Evolutionary conservation across 2,888 invertebrate genomes (phyloP), one percentile per base, ranked within the genome.

Genomic region (Cephonodes hylas): DNA sequence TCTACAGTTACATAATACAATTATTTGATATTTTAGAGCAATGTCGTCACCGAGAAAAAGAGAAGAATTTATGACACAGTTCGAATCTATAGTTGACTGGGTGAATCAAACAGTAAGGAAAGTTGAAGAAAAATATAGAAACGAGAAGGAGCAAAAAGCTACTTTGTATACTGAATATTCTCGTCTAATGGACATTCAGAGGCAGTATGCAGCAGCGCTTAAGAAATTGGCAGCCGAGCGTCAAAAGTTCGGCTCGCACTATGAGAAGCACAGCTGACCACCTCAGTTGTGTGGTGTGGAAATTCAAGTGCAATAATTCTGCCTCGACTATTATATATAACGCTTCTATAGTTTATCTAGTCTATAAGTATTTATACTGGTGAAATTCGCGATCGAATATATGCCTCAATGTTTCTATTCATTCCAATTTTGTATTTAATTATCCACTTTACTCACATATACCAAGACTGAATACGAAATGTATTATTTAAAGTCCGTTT

Each of bases 1-100:
- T 13, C 25, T 59, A 42, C 58, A 34, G n/a, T 15, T 59, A 44
- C 46, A 3, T 15, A 38, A 13, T 22, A n/a, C n/a, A 27, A 27
- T 23, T 23, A 59, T n/a, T 25, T 23, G 10, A 42, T 48, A n/a
- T 66, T 77, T 80, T 79, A 96, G 97, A 81, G 98, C 98, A 1
- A 97, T 98, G 96, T 94, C 95, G 48, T 96, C 96, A 8, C 89
- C 94, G 4, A 94, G 95, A 68, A 95, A 96, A 25, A 96, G 96
- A 73, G 97, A 97, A 76, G 97, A 98, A 80, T 99, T 99, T 83
- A 94, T 98, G 78, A 94, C 95, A 63, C 98, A 99, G 84, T 96
- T 99, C 77, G 97, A 98, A 80, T 94, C 95, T 15, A 98, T 98
- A 77, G 96, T 98, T 2, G 96, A 96, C 31, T 97, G 97, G 74